phyloP scores from a whole-genome alignment of 2,888 invertebrate species.

The Drosophila recens region DNA sequence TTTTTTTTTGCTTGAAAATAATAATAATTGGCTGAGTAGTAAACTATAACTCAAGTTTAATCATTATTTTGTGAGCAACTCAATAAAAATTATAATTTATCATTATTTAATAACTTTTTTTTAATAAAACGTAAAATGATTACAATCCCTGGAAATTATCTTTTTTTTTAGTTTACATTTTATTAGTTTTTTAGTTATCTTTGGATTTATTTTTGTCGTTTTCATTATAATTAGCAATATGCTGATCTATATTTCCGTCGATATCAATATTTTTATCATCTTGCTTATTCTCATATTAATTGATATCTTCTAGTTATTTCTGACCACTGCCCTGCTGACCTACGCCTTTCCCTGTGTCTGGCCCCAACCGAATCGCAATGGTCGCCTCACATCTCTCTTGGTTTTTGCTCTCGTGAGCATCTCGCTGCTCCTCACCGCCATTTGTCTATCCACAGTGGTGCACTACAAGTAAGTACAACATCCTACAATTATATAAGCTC shows the following conservation, averaged over 20 bases:
- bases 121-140: too few species aligned
- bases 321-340: slow-evolving; percentile 80
- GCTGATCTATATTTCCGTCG: neutral
- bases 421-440: slow-evolving; percentile 80
- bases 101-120: too few species aligned
- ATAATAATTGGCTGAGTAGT: too few species aligned
- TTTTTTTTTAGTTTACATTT: neutral
- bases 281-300: too few species aligned
- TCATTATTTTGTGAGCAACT: too few species aligned
- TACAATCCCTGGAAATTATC: too few species aligned
- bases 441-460: slow-evolving; percentile 84
- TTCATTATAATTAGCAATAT: neutral
- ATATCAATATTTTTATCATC: neutral
- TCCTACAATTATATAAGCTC: too few species aligned
- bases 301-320: slow-evolving; percentile 69
- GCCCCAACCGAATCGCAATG: slow-evolving; percentile 74
- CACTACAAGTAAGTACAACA: slow-evolving; percentile 79
- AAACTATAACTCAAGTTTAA: too few species aligned
- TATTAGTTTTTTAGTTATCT: neutral
- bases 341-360: slow-evolving; percentile 84
- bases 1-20: too few species aligned
- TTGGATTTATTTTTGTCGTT: neutral
- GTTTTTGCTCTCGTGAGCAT: slow-evolving; percentile 74
- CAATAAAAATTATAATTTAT: too few species aligned
- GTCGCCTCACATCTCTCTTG: slow-evolving; percentile 74